Conservation (phyloP, 2,888 invertebrate species). For the Hoplodrina blanda region DNA sequence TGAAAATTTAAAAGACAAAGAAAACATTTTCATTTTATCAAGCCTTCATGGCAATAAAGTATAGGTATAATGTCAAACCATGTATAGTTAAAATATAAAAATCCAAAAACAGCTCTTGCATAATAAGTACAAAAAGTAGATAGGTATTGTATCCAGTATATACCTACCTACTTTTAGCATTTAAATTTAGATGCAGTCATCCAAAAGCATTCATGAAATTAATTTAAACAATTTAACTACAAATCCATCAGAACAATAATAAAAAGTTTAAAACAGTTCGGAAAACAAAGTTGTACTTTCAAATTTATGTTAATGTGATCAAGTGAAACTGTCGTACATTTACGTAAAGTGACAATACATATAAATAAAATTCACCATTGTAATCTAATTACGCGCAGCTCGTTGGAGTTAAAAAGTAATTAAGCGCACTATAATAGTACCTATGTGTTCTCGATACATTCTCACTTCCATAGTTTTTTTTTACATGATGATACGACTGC, state of each 20-base stretch:
- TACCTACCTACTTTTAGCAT: no score
- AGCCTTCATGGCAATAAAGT: no score
- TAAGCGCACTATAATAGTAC: constrained; percentile 44
- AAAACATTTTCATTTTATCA: no score
- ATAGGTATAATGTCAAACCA: no score
- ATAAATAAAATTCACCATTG: constrained; percentile 58
- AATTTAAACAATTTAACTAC: constrained; percentile 32
- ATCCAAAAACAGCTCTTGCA: background rate
- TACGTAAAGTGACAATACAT: constrained; percentile 52
- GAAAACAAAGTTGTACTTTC: constrained; percentile 45
- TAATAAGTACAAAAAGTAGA: no score
- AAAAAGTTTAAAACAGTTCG: constrained; percentile 39
- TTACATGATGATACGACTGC: background rate
- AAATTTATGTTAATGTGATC: constrained; percentile 56
- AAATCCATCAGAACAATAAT: constrained; percentile 37
- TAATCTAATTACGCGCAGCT: constrained; percentile 57
- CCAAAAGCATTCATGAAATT: constrained; percentile 6
- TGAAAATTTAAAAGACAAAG: no score
- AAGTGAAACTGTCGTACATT: constrained; percentile 47
- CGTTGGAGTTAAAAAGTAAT: constrained; percentile 60
- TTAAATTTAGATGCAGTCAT: background rate
- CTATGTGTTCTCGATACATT: constrained; percentile 35
- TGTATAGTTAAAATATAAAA: no score
- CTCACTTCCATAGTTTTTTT: constrained; percentile 5
- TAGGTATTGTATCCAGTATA: no score